Conservation (phyloP, 2,797 vertebrate species). For the Picus viridis region DNA sequence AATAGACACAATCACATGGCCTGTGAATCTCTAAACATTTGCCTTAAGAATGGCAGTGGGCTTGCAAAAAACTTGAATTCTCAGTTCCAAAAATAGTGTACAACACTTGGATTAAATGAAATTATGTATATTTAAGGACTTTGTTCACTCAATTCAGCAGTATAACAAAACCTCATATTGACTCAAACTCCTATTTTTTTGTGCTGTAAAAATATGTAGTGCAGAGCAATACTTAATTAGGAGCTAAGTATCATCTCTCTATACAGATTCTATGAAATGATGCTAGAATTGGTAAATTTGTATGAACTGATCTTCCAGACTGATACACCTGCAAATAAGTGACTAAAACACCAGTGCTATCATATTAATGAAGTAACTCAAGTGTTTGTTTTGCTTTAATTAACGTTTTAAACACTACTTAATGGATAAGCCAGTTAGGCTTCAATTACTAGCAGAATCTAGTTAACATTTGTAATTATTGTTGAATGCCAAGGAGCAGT, state of each 20-base stretch:
- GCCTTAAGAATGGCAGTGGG: not conserved
- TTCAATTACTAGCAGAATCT: not conserved
- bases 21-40: not conserved
- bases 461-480: not conserved
- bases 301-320: not conserved
- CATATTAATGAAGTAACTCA: not conserved
- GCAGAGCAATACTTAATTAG: not conserved
- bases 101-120: not conserved
- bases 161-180: not conserved
- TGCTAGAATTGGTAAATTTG: not conserved
- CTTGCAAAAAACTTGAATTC: not conserved
- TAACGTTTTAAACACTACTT: not conserved
- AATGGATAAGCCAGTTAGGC: not conserved
- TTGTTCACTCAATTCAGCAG: fast-evolving
- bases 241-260: not conserved
- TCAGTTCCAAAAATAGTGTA: fast-evolving
- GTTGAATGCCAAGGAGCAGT: not conserved
- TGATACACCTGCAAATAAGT: not conserved
- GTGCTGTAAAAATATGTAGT: not conserved
- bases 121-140: fast-evolving
- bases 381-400: not conserved
- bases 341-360: not conserved
- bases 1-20: fast-evolving
- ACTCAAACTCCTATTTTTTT: not conserved
- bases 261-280: not conserved